These are phyloP conservation scores for Corbicula japonica DNA, from an alignment of 2,888 invertebrate genomes.

Conservation along the genomic window DNA sequence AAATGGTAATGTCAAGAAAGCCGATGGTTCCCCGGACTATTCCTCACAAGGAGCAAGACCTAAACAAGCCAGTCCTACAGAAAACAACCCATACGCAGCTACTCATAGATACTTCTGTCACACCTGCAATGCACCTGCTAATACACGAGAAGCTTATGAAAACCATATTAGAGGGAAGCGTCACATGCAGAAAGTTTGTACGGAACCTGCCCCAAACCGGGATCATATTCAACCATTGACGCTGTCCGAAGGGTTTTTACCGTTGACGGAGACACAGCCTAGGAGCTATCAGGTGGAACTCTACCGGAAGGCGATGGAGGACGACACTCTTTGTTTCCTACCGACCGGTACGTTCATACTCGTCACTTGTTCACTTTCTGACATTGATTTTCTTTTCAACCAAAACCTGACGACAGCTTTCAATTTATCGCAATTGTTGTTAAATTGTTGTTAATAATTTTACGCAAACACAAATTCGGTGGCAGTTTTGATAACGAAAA, in stretches of 20 bases:
- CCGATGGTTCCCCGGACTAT: not conserved
- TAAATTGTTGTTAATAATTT: too few relatives aligned
- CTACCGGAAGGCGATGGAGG: slow-evolving; percentile 73
- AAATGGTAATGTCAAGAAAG: slow-evolving; percentile 10
- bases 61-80: not conserved
- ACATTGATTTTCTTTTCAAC: slow-evolving; percentile 6
- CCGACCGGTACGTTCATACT: slow-evolving; percentile 78
- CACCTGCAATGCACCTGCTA: slow-evolving; percentile 72
- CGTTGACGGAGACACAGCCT: slow-evolving; percentile 66
- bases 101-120: slow-evolving; percentile 66
- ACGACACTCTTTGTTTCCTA: slow-evolving; percentile 79
- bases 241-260: slow-evolving; percentile 25
- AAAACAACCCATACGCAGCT: slow-evolving; percentile 46
- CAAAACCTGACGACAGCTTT: not conserved
- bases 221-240: slow-evolving; percentile 35
- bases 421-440: too few relatives aligned
- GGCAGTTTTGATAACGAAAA: too few relatives aligned
- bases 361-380: not conserved
- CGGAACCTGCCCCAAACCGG: slow-evolving; percentile 65
- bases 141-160: slow-evolving; percentile 69
- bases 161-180: slow-evolving; percentile 71
- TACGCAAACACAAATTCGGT: too few relatives aligned
- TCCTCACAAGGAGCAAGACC: not conserved
- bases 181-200: slow-evolving; percentile 72
- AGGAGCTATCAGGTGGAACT: slow-evolving; percentile 81